Conservation (phyloP, 2,797 vertebrate genomes). For the Sebastes trivittatus region DNA sequence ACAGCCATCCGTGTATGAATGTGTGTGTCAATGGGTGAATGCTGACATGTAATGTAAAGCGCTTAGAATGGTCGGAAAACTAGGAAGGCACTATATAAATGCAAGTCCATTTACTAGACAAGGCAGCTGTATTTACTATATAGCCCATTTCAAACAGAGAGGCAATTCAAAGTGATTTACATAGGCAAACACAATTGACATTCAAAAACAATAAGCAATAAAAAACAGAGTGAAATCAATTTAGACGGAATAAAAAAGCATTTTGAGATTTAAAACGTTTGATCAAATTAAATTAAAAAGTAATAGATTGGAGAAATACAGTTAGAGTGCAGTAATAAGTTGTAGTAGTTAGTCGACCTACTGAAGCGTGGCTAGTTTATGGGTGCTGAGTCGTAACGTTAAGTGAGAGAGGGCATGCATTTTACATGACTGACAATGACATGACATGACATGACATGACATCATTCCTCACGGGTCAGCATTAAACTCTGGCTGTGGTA, state of each 20-base stretch:
- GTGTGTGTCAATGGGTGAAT: too few species aligned
- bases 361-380: background rate
- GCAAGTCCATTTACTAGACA: too few species aligned
- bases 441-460: background rate
- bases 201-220: background rate
- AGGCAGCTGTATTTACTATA: background rate
- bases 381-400: background rate
- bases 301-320: background rate
- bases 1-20: too few species aligned
- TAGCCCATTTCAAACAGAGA: background rate
- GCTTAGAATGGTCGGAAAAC: too few species aligned
- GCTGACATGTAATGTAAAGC: too few species aligned
- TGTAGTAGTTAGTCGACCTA: background rate
- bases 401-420: background rate
- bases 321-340: background rate
- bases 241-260: background rate
- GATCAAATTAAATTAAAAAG: background rate
- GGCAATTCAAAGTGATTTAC: background rate
- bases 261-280: background rate
- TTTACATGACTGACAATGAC: background rate
- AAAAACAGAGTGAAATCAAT: background rate
- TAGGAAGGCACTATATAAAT: too few species aligned
- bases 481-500: background rate
- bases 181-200: background rate
- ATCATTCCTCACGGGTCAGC: background rate